Evolutionary conservation across 2,888 invertebrate genomes (phyloP).

Genomic region (Octonoba sinensis): DNA sequence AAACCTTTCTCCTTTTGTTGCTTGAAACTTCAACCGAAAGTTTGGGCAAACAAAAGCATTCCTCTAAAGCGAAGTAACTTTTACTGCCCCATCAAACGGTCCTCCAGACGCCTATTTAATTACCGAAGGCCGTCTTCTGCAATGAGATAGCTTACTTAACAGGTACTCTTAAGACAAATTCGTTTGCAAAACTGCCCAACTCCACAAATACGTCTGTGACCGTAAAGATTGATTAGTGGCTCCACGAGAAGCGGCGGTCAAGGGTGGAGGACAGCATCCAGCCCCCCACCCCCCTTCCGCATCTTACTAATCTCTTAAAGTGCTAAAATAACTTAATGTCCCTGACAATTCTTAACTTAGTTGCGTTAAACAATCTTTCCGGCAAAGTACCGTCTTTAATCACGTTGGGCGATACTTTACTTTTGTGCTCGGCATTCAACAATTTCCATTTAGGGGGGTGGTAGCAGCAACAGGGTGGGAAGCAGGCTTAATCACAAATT

Average conservation of each 20-base stretch:
- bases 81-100: slow-evolving; percentile 42
- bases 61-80: slow-evolving; percentile 37
- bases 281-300: background rate
- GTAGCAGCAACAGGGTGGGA: slow-evolving; percentile 4
- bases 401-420: slow-evolving; percentile 59
- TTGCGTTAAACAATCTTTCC: slow-evolving; percentile 58
- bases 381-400: slow-evolving; percentile 58
- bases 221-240: slow-evolving; percentile 60
- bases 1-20: too few species aligned
- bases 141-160: slow-evolving; percentile 46
- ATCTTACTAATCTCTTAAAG: slow-evolving; percentile 59
- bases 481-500: slow-evolving; percentile 56
- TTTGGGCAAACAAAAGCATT: background rate
- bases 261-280: background rate
- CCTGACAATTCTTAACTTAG: slow-evolving; percentile 55
- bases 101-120: slow-evolving; percentile 21
- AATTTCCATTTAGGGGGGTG: slow-evolving; percentile 50
- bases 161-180: slow-evolving; percentile 44
- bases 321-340: slow-evolving; percentile 63
- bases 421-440: slow-evolving; percentile 57
- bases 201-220: slow-evolving; percentile 24
- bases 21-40: background rate
- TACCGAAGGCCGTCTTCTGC: slow-evolving; percentile 28
- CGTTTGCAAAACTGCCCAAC: slow-evolving; percentile 45
- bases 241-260: slow-evolving; percentile 45